A percentile compares a stretch with the other conserved stretches of the same genome.
Evolutionary conservation across 2,797 vertebrate species (phyloP).

Genomic region (Leptatherina wallacei): DNA sequence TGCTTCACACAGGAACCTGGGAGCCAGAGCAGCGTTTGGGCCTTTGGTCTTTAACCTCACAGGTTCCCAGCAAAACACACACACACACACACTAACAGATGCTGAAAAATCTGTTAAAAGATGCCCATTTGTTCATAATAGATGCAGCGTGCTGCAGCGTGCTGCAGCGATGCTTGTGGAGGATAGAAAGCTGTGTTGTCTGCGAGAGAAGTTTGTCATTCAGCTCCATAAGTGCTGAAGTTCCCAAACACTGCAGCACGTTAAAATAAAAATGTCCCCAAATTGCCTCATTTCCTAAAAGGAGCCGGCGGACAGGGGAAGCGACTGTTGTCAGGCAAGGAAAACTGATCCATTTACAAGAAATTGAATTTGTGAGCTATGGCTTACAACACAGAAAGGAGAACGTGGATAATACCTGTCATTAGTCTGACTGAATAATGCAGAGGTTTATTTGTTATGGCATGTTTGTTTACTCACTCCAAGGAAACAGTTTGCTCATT

Average conservation of each 20-base stretch:
- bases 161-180: constrained; percentile 9
- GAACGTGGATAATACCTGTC: constrained; percentile 26
- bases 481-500: constrained; percentile 27
- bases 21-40: constrained; percentile 49
- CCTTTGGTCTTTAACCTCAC: constrained; percentile 52
- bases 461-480: constrained; percentile 42
- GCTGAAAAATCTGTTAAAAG: constrained; percentile 31
- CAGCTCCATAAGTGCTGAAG: constrained; percentile 42
- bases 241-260: constrained; percentile 41
- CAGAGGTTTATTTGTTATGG: constrained; percentile 51
- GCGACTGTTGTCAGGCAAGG: constrained; percentile 38
- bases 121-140: constrained; percentile 34
- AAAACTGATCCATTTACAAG: constrained; percentile 38
- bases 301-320: constrained; percentile 47
- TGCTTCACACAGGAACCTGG: constrained; percentile 59
- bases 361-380: constrained; percentile 60
- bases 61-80: constrained; percentile 35
- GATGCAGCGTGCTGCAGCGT: constrained; percentile 6
- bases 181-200: constrained; percentile 53
- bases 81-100: constrained; percentile 34
- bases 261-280: constrained; percentile 45
- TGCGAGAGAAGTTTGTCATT: constrained; percentile 57
- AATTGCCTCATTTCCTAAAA: constrained; percentile 66
- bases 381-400: constrained; percentile 29
- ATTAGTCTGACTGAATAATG: constrained; percentile 49